Evolutionary conservation across 64 coral and sea anemone species (phyloP).

Genomic region (Catalaphyllia jardinei): DNA sequence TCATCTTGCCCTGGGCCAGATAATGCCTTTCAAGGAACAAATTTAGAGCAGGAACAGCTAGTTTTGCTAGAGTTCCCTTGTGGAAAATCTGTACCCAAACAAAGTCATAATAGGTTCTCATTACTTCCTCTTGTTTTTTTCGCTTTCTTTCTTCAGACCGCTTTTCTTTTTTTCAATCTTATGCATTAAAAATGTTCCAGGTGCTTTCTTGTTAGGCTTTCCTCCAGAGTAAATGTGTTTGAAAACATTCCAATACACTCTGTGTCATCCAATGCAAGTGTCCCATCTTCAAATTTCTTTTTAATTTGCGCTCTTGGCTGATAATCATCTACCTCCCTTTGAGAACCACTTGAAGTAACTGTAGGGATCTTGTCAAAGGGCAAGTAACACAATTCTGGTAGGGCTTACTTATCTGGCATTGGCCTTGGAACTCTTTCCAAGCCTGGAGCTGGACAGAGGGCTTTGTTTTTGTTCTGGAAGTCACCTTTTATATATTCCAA

Average conservation of each 20-base stretch:
- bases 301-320: constrained; percentile 49
- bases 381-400: constrained; percentile 48
- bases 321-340: background rate
- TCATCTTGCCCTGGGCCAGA: no score
- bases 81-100: no score
- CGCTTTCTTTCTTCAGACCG: constrained; percentile 8
- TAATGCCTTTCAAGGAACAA: no score
- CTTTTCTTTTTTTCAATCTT: no score
- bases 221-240: no score
- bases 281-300: constrained; percentile 33
- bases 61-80: no score
- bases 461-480: background rate
- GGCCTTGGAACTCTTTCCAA: constrained; percentile 57
- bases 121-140: no score
- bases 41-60: no score
- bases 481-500: background rate
- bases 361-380: constrained; percentile 1
- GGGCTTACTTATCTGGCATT: constrained; percentile 44
- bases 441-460: constrained; percentile 51
- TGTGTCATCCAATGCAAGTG: constrained; percentile 23
- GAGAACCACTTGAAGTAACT: no score
- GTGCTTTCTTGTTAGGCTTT: no score
- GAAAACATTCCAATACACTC: constrained; percentile 30
- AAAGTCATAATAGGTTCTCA: no score
- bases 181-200: no score